Conservation (phyloP, 1,140 invertebrate species). For the Melanaphis sacchari region DNA sequence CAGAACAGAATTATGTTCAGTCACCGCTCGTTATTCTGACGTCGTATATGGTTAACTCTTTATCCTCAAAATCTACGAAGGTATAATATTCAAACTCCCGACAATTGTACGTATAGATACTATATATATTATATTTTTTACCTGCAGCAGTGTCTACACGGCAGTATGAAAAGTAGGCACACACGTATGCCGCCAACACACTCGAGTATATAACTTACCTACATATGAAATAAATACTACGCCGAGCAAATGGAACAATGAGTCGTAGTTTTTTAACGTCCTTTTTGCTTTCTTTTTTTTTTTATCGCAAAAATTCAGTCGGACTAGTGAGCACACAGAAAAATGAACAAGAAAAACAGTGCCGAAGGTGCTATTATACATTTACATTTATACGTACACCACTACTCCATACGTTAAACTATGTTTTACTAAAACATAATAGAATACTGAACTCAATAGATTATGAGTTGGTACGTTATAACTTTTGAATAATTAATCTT, state of each 20-base stretch:
- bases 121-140: not conserved
- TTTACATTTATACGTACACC: not conserved
- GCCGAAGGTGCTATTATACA: not conserved
- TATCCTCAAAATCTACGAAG: not conserved
- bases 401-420: not conserved
- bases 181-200: not conserved
- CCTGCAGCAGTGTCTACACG: not conserved
- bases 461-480: too few species aligned
- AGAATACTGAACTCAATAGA: too few species aligned
- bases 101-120: not conserved
- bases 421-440: too few species aligned
- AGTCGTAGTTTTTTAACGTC: not conserved
- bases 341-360: not conserved
- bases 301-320: not conserved
- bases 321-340: not conserved
- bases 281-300: not conserved
- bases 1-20: not conserved
- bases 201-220: not conserved
- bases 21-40: conserved; percentile 1
- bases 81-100: not conserved
- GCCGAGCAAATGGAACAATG: not conserved
- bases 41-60: not conserved
- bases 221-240: not conserved
- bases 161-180: not conserved
- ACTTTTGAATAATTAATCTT: too few species aligned